Evolutionary conservation across 2,113 vertebrate genomes (phyloP).

Genomic region (Megaceryle torquata): DNA sequence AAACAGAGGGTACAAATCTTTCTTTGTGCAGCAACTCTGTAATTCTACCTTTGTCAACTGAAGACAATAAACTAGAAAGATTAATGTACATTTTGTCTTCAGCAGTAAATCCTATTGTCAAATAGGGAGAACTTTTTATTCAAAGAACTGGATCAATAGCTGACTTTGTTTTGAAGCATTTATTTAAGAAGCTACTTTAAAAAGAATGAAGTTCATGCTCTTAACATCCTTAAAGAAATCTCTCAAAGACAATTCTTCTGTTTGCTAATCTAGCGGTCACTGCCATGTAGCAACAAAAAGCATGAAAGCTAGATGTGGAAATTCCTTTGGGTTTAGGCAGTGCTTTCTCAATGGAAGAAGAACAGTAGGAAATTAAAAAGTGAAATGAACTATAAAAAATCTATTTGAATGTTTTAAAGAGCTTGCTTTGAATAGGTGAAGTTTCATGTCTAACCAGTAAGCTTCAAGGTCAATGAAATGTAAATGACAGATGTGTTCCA

Average conservation of each 20-base stretch:
- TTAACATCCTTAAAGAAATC: conserved; percentile 71
- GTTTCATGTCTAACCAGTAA: conserved; percentile 60
- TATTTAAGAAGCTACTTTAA: conserved; percentile 69
- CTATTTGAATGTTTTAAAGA: conserved; percentile 61
- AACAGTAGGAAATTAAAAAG: conserved; percentile 61
- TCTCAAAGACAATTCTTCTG: conserved; percentile 64
- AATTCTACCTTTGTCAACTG: conserved; percentile 51
- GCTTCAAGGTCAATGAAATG: conserved; percentile 72
- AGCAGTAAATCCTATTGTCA: conserved; percentile 65
- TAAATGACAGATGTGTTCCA: neutral
- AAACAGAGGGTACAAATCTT: conserved; percentile 24
- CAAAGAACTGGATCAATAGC: conserved; percentile 66
- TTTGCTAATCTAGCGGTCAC: conserved; percentile 61
- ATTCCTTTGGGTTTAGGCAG: conserved; percentile 56
- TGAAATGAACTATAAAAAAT: conserved; percentile 43
- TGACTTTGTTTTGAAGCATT: conserved; percentile 73
- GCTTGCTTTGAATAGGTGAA: conserved; percentile 58
- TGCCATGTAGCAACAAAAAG: conserved; percentile 61
- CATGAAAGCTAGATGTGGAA: conserved; percentile 62
- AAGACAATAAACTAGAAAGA: conserved; percentile 63
- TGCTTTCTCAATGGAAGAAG: conserved; percentile 55
- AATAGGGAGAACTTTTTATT: conserved; percentile 49
- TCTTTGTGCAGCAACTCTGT: conserved; percentile 36
- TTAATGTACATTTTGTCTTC: conserved; percentile 66
- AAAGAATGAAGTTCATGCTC: conserved; percentile 64